Conservation (phyloP, 2,113 vertebrate species). For the Mustela lutreola region DNA sequence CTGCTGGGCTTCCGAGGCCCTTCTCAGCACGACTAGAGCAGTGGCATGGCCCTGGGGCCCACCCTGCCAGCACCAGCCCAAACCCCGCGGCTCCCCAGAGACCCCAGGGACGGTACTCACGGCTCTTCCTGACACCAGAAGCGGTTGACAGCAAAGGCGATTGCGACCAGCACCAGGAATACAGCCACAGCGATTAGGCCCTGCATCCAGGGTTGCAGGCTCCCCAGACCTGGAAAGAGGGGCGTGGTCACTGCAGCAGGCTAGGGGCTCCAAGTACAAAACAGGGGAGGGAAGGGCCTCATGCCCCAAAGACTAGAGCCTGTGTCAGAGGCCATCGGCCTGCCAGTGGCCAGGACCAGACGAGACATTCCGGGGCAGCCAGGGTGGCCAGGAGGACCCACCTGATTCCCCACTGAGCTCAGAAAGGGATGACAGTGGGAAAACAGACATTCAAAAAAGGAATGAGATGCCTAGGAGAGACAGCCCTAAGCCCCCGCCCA, state of each 20-base stretch:
- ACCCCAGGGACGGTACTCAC: conserved; percentile 78
- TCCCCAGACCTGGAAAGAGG: conserved; percentile 66
- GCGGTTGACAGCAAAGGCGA: conserved; percentile 89
- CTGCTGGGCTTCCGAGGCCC: not conserved
- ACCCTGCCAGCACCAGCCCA: not conserved
- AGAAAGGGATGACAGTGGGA: not conserved
- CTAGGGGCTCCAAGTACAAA: not conserved
- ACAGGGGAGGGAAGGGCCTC: not conserved
- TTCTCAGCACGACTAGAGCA: not conserved
- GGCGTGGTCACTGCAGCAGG: fast-evolving
- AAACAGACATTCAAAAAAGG: not conserved
- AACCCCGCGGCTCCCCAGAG: not conserved
- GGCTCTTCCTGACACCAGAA: conserved; percentile 88
- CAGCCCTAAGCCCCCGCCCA: not conserved
- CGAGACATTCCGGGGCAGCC: not conserved
- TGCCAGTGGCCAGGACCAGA: not conserved
- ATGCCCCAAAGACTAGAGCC: not conserved
- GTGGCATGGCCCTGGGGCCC: not conserved
- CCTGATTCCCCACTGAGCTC: not conserved
- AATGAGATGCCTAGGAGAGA: not conserved
- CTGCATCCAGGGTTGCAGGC: conserved; percentile 89
- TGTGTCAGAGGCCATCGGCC: not conserved
- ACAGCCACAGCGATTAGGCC: conserved; percentile 89
- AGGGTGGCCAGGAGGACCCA: too few relatives aligned
- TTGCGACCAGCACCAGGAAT: conserved; percentile 91